Evolutionary conservation across 1,140 invertebrate species (phyloP).

Genomic region (Coelopa frigida): DNA sequence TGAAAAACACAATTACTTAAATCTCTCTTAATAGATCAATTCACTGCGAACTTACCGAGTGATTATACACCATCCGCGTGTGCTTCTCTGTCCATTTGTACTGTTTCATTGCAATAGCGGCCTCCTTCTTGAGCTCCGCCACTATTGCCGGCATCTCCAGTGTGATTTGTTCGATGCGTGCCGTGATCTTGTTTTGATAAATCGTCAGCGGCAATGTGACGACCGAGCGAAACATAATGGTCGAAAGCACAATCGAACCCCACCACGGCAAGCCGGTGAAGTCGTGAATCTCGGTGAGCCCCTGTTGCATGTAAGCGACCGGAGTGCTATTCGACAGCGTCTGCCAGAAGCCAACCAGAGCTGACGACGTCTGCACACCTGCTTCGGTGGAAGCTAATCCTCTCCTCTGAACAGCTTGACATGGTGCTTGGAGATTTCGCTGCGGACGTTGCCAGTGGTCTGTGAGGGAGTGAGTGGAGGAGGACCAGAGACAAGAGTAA

Average conservation of each 20-base stretch:
- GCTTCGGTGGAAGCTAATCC: background rate
- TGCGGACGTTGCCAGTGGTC: too few relatives aligned
- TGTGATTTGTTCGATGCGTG: slow-evolving; percentile 64
- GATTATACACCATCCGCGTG: slow-evolving; percentile 56
- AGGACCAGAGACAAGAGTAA: too few relatives aligned
- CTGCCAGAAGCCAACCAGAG: slow-evolving; percentile 37
- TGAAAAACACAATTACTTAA: slow-evolving; percentile 36
- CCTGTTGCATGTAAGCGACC: slow-evolving; percentile 59
- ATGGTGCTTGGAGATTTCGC: too few relatives aligned
- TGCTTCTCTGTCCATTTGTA: slow-evolving; percentile 63
- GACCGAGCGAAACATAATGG: slow-evolving; percentile 55
- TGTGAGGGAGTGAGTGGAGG: too few relatives aligned
- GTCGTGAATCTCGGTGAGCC: slow-evolving; percentile 60
- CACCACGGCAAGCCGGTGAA: slow-evolving; percentile 74
- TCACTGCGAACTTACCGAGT: slow-evolving; percentile 49
- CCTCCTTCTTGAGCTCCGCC: slow-evolving; percentile 63
- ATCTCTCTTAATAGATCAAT: background rate
- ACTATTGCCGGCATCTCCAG: slow-evolving; percentile 64
- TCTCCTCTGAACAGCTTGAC: too few relatives aligned
- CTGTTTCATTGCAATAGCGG: slow-evolving; percentile 55
- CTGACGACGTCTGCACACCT: background rate
- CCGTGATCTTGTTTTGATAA: slow-evolving; percentile 61
- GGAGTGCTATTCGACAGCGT: slow-evolving; percentile 58
- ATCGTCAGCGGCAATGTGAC: slow-evolving; percentile 70
- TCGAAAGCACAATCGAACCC: slow-evolving; percentile 64